These are phyloP conservation scores for Hippocampus kuda DNA, from an alignment of 2,797 vertebrate species.

Conservation along the genomic window DNA sequence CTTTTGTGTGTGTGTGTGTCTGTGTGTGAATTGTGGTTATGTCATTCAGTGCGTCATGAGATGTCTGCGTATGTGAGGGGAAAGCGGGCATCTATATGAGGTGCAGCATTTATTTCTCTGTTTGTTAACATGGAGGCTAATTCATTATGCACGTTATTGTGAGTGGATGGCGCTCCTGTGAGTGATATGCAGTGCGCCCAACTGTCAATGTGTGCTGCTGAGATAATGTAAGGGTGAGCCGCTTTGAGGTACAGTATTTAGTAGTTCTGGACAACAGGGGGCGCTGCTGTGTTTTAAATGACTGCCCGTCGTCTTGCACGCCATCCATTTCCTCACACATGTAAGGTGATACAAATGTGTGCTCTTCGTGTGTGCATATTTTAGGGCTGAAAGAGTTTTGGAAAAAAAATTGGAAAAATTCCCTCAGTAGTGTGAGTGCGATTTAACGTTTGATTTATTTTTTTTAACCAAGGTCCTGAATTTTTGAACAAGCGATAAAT, in stretches of 20 bases:
- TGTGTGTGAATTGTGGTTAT: too few species aligned
- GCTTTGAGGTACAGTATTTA: conserved; percentile 12
- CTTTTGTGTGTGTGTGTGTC: too few species aligned
- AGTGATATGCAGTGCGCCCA: conserved; percentile 19
- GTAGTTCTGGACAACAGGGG: conserved; percentile 35
- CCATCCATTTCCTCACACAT: not conserved
- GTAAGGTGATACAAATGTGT: not conserved
- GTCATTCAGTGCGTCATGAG: too few species aligned
- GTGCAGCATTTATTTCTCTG: not conserved
- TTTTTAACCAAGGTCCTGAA: too few species aligned
- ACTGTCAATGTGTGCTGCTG: conserved; percentile 16
- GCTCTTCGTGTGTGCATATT: not conserved
- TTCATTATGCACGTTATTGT: not conserved
- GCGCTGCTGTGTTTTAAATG: conserved; percentile 20
- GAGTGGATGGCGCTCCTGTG: conserved; percentile 1
- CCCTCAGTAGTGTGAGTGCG: too few species aligned
- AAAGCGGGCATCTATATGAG: not conserved
- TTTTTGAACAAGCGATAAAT: too few species aligned
- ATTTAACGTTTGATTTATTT: too few species aligned
- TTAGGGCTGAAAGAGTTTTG: not conserved
- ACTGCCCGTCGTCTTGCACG: not conserved
- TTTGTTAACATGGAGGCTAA: not conserved
- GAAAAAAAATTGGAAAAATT: too few species aligned
- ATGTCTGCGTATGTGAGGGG: too few species aligned
- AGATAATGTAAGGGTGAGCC: not conserved